Base-by-base conservation (phyloP, 1,140 invertebrate genomes). In the Ganaspis sp. region DNA sequence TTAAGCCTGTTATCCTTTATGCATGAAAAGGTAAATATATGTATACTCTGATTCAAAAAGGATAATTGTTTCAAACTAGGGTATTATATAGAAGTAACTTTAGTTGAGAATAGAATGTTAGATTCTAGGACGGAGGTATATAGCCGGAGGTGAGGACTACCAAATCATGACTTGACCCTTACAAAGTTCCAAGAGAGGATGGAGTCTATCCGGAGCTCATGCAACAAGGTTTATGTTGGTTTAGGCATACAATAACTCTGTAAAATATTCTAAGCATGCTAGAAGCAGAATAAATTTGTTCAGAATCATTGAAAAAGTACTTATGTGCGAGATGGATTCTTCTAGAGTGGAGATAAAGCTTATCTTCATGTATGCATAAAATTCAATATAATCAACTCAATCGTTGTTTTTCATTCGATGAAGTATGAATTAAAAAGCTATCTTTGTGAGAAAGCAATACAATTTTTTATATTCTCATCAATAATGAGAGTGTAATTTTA, bases 81-180 rank as follows among this genome's bases (percentile, higher is more conserved):
- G 12, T 15, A 64, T 64, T 29, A 29, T n/a, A n/a, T 12, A 26
- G 54, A 29, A 64, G 21, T 11, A n/a, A 64, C 11, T 29, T 29
- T 64, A 23, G 54, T 23, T 9, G 0, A 1, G 54, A 29, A 23
- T 64, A 64, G 12, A 64, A 26, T 64, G 23, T 29, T 64, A 26
- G 21, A 29, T 15, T 64, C 3, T 64, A 9, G 21, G 54, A 8
- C 2, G 21, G 15, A 4, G 2, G 23, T 64, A 64, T 64, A 34
- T 64, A 64, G 23, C 23, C 11, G 23, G 58, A 64, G 58, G 23
- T 64, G 58, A 64, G 58, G 58, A 49, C 58, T 29, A 64, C 58
- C 9, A 64, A 64, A 64, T 64, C 58, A 64, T 34, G 58, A 64
- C 23, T 29, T 64, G 58, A 64, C 58, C 58, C 58, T 64, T 64